These are phyloP conservation scores for Palaemon carinicauda DNA, from an alignment of 1,140 invertebrate genomes.

Conservation along the genomic window DNA sequence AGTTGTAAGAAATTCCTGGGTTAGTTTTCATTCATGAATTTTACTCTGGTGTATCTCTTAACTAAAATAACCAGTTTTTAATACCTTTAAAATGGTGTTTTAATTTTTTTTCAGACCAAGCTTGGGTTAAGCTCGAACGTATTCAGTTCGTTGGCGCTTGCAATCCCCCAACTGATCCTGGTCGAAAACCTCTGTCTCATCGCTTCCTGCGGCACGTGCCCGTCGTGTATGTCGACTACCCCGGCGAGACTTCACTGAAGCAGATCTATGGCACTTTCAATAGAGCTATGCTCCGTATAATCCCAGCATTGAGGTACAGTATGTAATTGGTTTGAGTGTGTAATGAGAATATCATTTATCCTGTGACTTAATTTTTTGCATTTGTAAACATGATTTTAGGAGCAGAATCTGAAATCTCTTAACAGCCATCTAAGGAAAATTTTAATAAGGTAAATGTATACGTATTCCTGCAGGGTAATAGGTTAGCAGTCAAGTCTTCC, in stretches of 20 bases:
- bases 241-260: conserved; percentile 95
- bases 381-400: background rate
- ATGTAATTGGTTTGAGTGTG: background rate
- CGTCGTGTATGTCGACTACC: conserved; percentile 99
- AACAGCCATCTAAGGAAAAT: too few relatives aligned
- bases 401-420: too few relatives aligned
- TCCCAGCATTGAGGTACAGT: conserved; percentile 68
- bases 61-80: too few relatives aligned
- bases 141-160: conserved; percentile 99
- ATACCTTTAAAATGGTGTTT: too few relatives aligned
- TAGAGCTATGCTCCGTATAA: conserved; percentile 72
- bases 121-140: conserved; percentile 95
- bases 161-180: conserved; percentile 99
- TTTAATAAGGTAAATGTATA: too few relatives aligned
- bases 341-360: background rate
- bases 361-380: background rate
- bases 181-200: conserved; percentile 96
- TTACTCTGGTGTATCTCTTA: too few relatives aligned
- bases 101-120: too few relatives aligned
- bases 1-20: too few relatives aligned
- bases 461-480: too few relatives aligned
- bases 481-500: background rate
- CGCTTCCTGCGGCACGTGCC: conserved; percentile 87
- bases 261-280: conserved; percentile 80
- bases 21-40: too few relatives aligned